Base-by-base conservation (phyloP, 2,888 invertebrate genomes). In the Drosophila prostipennis region DNA sequence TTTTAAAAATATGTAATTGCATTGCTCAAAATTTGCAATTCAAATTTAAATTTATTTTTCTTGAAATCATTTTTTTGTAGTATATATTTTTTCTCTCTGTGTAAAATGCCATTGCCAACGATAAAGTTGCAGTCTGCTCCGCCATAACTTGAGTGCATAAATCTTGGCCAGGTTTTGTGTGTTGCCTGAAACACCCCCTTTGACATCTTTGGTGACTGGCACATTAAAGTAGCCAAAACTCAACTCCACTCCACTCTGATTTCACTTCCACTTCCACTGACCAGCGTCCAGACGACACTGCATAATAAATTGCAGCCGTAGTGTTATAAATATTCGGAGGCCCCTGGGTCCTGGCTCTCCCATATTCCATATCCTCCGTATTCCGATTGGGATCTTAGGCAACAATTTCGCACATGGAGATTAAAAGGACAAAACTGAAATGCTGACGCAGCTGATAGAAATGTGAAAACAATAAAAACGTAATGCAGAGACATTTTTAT, bases 381-480 rank as follows among this genome's bases (percentile, higher is more conserved):
- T 11, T 34, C 14, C 34, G 90, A 90, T 90, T 90, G 88, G 76
- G 74, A 90, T 90, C 90, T 83, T 34, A 74, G 80, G 63, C 79
- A 89, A 88, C 87, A 85, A 83, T 90, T 90, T 90, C 77, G 89
- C 89, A 90, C 87, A 90, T 89, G 84, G 77, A 77, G 80, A 79
- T 87, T 79, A 75, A 79, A 86, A 79, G 73, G 68, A 76, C 71
- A 72, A 79, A 76, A 86, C 74, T 77, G 77, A 79, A 83, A 84
- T 78, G 87, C 80, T 83, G 87, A 87, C 87, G 80, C 64, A 68
- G 83, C 74, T 75, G 76, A 69, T 63, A 68, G 43, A 65, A 43
- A 36, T 69, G 48, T 55, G 43, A 54, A 49, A 51, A 55, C 48
- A 70, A 61, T 46, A 70, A 70, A 70, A 52, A 61, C 36, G 40